Conservation (phyloP, 2,113 vertebrate genomes). For the Nicator chloris region DNA sequence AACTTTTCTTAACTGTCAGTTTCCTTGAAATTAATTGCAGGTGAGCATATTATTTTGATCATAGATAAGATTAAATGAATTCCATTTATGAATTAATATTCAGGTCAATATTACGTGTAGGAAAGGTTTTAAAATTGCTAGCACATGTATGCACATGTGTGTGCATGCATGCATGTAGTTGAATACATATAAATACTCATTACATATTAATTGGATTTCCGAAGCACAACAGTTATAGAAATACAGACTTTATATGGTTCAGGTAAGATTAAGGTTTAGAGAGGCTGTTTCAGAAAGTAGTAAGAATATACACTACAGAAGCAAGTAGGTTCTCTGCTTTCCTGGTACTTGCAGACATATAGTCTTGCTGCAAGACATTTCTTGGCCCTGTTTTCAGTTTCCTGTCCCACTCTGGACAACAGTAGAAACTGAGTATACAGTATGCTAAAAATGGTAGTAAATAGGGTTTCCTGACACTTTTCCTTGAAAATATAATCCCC, state of each 20-base stretch:
- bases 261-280: background rate
- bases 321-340: background rate
- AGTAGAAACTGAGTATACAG: background rate
- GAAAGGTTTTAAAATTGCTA: background rate
- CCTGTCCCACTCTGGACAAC: background rate
- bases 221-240: background rate
- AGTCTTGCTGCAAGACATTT: background rate
- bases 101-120: background rate
- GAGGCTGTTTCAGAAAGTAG: background rate
- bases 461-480: background rate
- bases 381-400: background rate
- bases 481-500: background rate
- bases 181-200: background rate
- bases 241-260: background rate
- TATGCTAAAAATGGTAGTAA: background rate
- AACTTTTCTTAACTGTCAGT: background rate
- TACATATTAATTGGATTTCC: background rate
- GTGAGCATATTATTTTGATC: background rate
- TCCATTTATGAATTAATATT: background rate
- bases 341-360: background rate
- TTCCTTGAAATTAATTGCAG: background rate
- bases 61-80: background rate
- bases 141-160: accelerated
- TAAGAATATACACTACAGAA: background rate
- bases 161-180: no score